A percentile compares a stretch with the other conserved stretches of the same genome.
Conservation (phyloP, 2,113 vertebrate genomes). For the Solea solea region DNA sequence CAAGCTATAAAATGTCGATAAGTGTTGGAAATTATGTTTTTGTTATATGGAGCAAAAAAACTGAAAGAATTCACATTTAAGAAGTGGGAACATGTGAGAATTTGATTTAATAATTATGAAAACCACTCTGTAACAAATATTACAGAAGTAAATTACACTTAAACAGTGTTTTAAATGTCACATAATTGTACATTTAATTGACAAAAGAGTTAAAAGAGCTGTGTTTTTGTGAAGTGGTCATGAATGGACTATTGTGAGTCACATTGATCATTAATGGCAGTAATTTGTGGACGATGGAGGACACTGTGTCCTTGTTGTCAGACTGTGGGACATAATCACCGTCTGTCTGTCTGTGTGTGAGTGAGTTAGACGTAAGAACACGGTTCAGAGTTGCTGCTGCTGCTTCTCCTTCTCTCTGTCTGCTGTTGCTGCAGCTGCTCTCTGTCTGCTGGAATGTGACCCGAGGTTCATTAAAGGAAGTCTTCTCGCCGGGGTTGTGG, state of each 20-base stretch:
- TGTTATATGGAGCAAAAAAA: no score
- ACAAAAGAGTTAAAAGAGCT: not conserved
- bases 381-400: constrained; percentile 12
- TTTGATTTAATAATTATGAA: no score
- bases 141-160: no score
- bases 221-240: not conserved
- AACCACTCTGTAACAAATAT: no score
- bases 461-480: constrained; percentile 59
- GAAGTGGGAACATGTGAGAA: no score
- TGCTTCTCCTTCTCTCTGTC: no score
- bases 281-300: constrained; percentile 34
- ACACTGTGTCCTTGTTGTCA: constrained; percentile 56
- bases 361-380: constrained; percentile 4
- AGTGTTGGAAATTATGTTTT: no score
- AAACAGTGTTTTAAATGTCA: no score
- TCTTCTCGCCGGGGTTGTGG: constrained; percentile 26
- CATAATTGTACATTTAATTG: no score
- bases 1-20: no score
- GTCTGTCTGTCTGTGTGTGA: constrained; percentile 20
- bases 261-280: constrained; percentile 19
- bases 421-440: constrained; percentile 39
- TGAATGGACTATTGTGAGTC: constrained; percentile 50
- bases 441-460: constrained; percentile 71
- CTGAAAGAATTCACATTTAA: no score
- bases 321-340: constrained; percentile 63